Conservation (phyloP, 1,140 invertebrate genomes). For the Liolophura sinensis region DNA sequence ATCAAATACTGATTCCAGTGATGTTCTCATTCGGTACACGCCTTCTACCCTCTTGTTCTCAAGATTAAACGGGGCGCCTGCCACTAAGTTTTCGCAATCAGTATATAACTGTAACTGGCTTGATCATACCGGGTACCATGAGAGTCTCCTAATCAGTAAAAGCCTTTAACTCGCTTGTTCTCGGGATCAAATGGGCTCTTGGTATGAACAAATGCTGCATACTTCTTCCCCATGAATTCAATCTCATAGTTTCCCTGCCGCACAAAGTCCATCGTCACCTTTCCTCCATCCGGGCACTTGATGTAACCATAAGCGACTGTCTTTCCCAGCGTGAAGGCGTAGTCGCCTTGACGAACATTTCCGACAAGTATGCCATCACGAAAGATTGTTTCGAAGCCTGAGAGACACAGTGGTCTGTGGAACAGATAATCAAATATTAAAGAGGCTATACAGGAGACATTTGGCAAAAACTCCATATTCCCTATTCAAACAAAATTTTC, state of each 20-base stretch:
- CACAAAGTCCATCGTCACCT: slow-evolving; percentile 71
- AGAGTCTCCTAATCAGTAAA: slow-evolving; percentile 7
- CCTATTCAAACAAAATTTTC: too few relatives aligned
- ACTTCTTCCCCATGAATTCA: slow-evolving; percentile 75
- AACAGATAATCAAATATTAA: slow-evolving; percentile 6
- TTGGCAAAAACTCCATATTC: too few relatives aligned
- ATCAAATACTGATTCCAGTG: too few relatives aligned
- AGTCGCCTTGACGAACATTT: slow-evolving; percentile 79
- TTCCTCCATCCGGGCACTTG: slow-evolving; percentile 60
- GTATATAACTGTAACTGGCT: slow-evolving; percentile 60
- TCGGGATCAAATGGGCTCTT: slow-evolving; percentile 80
- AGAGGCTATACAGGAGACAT: too few relatives aligned
- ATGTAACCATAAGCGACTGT: slow-evolving; percentile 72
- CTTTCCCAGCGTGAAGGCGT: slow-evolving; percentile 72
- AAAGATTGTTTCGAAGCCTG: slow-evolving; percentile 82
- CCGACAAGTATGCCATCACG: slow-evolving; percentile 77
- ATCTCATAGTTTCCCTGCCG: slow-evolving; percentile 76
- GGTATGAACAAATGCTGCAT: slow-evolving; percentile 71
- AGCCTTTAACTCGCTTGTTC: slow-evolving; percentile 64
- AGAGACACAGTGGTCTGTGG: slow-evolving; percentile 69
- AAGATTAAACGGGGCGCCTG: too few relatives aligned
- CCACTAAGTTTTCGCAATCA: not conserved
- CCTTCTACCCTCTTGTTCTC: too few relatives aligned
- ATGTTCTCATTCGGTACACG: too few relatives aligned
- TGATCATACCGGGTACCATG: too few relatives aligned